Evolutionary conservation across 1,140 invertebrate genomes (phyloP).

Genomic region (Euglossa dilemma): DNA sequence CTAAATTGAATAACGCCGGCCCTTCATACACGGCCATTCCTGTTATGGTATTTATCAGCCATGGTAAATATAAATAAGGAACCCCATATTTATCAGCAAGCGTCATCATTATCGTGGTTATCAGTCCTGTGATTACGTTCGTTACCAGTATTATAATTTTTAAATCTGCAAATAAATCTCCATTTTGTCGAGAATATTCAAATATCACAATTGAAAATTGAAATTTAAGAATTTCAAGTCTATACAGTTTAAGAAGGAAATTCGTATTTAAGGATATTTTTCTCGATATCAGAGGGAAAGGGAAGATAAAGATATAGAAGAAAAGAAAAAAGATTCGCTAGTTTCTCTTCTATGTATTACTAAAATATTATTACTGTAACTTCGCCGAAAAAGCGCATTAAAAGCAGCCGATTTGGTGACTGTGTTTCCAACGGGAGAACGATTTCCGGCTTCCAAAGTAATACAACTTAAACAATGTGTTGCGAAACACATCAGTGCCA

Average conservation of each 20-base stretch:
- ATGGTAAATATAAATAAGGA: conserved; percentile 72
- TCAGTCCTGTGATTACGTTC: conserved; percentile 65
- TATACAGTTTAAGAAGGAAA: neutral
- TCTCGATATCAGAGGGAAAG: neutral
- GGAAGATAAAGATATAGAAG: neutral
- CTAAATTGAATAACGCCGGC: conserved; percentile 60
- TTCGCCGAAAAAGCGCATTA: conserved; percentile 67
- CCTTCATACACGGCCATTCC: conserved; percentile 68
- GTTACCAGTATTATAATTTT: conserved; percentile 63
- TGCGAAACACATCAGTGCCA: conserved; percentile 65
- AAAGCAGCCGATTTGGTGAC: conserved; percentile 64
- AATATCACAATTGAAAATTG: neutral
- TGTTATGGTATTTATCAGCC: conserved; percentile 69
- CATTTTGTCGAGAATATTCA: conserved; percentile 14
- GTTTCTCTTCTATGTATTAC: neutral
- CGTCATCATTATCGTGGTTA: conserved; percentile 67
- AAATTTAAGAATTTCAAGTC: neutral
- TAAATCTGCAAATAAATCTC: conserved; percentile 55
- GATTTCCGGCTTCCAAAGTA: conserved; percentile 61
- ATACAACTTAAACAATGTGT: conserved; percentile 68
- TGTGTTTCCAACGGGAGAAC: conserved; percentile 58
- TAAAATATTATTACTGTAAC: conserved; percentile 63
- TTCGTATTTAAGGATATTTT: neutral
- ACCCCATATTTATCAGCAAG: conserved; percentile 62
- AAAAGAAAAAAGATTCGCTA: too few species aligned